Base-by-base conservation (phyloP, 1,140 invertebrate genomes). In the Drosophila ananassae region DNA sequence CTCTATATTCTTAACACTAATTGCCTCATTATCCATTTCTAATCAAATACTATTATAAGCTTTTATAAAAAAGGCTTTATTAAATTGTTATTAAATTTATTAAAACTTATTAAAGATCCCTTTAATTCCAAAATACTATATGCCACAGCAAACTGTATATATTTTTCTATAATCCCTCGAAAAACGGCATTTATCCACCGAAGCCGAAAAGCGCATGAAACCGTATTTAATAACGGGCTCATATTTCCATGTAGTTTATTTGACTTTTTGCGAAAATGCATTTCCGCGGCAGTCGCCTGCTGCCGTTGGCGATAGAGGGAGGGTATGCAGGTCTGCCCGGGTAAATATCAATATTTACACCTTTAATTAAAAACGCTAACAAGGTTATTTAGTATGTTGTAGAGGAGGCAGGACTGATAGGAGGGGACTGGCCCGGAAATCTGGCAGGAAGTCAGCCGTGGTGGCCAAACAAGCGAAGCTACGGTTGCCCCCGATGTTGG, bases 281-380 rank as follows among this genome's bases (percentile, higher is more conserved):
- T 85, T 87, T 85, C 58, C 64, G 81, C 62, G 73, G 64, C 73
- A 80, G 53, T 53, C 48, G 81, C 52, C 44, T 44, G 37, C 50
- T 32, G 67, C 67, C 52, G 72, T 28, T 56, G 72, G 72, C 41
- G 22, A 32, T 17, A 32, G 21, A 25, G 10, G 25, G 39, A 13
- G 52, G 34, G 41, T 46, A 32, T 52, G 64, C 53, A 53, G 47
- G 58, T 67, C 46, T 62, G 81, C 78, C 52, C 69, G 81, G 77
- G 81, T 87, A 89, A 89, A 87, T 90, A 83, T 90, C 87, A 89
- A 90, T 90, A 90, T 87, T 90, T 90, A 87, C 87, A 90, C 81
- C 87, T 90, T 90, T 90, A 90, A 90, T 90, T 90, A 90, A 90
- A 90, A 90, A 82, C 87, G 77, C 87, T 90, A 90, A 90, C 87